Evolutionary conservation across 2,797 vertebrate genomes (phyloP).

Genomic region (Alosa sapidissima): DNA sequence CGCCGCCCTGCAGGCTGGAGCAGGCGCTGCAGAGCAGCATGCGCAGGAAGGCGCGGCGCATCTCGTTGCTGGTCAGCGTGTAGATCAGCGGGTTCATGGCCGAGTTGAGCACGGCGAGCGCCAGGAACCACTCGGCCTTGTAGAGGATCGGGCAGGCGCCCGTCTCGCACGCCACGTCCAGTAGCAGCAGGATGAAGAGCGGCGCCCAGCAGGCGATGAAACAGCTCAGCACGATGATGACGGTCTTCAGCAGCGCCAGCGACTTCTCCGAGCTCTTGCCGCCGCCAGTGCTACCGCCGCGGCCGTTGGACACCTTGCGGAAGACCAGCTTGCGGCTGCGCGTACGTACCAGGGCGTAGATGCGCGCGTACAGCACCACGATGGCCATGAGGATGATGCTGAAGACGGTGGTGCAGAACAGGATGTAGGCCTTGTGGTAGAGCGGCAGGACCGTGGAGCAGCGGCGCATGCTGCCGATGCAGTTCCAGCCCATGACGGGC

Average conservation of each 20-base stretch:
- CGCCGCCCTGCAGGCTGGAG: slow-evolving; percentile 56
- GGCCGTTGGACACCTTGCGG: slow-evolving; percentile 85
- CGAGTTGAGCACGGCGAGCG: slow-evolving; percentile 93
- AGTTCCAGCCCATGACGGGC: slow-evolving; percentile 97
- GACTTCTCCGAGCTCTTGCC: slow-evolving; percentile 94
- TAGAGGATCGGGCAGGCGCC: slow-evolving; percentile 84
- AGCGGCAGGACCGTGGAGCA: slow-evolving; percentile 96
- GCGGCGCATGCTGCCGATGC: slow-evolving; percentile 74
- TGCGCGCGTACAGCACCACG: slow-evolving; percentile 91
- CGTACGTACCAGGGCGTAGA: slow-evolving; percentile 90
- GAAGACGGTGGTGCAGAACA: slow-evolving; percentile 96
- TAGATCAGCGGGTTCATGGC: slow-evolving; percentile 98
- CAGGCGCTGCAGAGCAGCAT: slow-evolving; percentile 85
- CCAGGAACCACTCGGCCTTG: slow-evolving; percentile 93
- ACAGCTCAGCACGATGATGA: slow-evolving; percentile 94
- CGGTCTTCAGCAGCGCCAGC: slow-evolving; percentile 92
- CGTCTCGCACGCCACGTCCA: slow-evolving; percentile 91
- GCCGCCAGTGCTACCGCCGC: slow-evolving; percentile 63
- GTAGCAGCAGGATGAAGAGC: slow-evolving; percentile 90
- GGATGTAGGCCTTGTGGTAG: slow-evolving; percentile 97
- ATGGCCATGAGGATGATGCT: slow-evolving; percentile 90
- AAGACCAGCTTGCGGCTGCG: slow-evolving; percentile 91
- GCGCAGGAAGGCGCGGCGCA: slow-evolving; percentile 91
- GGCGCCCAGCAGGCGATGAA: slow-evolving; percentile 98
- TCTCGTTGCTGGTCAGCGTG: slow-evolving; percentile 96